Evolutionary conservation across 2,797 vertebrate species (phyloP).

Genomic region (Novumbra hubbsi): DNA sequence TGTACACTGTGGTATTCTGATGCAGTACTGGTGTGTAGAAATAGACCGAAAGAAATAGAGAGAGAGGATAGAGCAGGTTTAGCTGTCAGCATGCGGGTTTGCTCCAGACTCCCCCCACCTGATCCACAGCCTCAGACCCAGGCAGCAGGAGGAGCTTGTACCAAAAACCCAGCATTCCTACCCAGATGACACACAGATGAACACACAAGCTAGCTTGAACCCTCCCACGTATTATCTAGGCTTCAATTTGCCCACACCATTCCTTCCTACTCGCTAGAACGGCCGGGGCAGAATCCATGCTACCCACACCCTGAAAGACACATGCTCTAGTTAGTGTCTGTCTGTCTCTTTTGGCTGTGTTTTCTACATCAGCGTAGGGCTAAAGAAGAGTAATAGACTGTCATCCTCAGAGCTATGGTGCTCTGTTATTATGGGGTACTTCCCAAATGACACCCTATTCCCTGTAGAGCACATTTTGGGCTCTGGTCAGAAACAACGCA

Average conservation of each 20-base stretch:
- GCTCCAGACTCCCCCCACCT: conserved; percentile 11
- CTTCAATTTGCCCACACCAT: too few species aligned
- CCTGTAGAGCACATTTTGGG: too few species aligned
- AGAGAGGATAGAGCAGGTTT: conserved; percentile 25
- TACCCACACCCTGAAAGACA: not conserved
- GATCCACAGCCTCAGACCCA: conserved; percentile 5
- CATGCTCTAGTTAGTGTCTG: conserved; percentile 13
- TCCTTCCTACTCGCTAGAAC: too few species aligned
- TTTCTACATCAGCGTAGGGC: conserved; percentile 38
- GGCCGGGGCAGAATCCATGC: not conserved
- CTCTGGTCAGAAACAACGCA: too few species aligned
- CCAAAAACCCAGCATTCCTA: not conserved
- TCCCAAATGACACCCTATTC: too few species aligned
- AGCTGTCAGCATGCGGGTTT: conserved; percentile 35
- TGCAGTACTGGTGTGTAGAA: too few species aligned
- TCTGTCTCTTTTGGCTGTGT: conserved; percentile 33
- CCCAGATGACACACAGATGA: not conserved
- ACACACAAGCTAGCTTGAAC: conserved; percentile 9
- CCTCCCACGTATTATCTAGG: not conserved
- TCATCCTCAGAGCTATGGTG: conserved; percentile 45
- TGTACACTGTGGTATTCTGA: not conserved
- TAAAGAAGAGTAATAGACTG: conserved; percentile 61
- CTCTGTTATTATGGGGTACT: conserved; percentile 53
- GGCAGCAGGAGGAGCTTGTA: conserved; percentile 14
- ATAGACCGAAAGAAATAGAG: not conserved